Conservation (phyloP, 2,888 invertebrate species). For the Lycia hirtaria region DNA sequence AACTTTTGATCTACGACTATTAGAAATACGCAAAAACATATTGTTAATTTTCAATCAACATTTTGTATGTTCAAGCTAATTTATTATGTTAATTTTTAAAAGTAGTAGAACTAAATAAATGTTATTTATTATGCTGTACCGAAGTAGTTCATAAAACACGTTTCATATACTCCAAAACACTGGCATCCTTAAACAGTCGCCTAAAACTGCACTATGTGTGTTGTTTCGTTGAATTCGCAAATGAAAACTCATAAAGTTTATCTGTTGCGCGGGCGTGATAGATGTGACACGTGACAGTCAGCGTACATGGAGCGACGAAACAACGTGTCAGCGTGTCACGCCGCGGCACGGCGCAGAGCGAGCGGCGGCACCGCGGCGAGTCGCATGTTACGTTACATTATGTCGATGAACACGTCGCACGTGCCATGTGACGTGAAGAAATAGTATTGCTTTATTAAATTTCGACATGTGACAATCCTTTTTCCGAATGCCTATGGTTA, state of each 20-base stretch:
- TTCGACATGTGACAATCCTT: conserved; percentile 51
- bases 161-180: too few species aligned
- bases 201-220: neutral
- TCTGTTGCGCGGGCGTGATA: conserved; percentile 23
- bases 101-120: too few species aligned
- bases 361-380: too few species aligned
- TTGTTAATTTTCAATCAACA: too few species aligned
- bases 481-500: conserved; percentile 43
- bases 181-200: too few species aligned
- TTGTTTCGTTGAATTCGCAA: conserved; percentile 10
- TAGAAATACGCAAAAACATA: too few species aligned
- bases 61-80: too few species aligned
- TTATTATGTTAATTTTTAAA: neutral
- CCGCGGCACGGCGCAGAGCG: neutral
- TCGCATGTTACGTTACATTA: conserved; percentile 34
- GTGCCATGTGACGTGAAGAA: conserved; percentile 69
- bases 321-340: conserved; percentile 36
- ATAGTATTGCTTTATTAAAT: conserved; percentile 77
- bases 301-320: conserved; percentile 27
- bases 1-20: too few species aligned
- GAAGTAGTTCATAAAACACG: too few species aligned
- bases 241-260: conserved; percentile 21
- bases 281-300: conserved; percentile 31
- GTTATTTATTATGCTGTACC: too few species aligned
- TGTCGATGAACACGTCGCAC: conserved; percentile 68